Evolutionary conservation across 1,140 invertebrate genomes (phyloP).

Genomic region (Luehdorfia chinensis): DNA sequence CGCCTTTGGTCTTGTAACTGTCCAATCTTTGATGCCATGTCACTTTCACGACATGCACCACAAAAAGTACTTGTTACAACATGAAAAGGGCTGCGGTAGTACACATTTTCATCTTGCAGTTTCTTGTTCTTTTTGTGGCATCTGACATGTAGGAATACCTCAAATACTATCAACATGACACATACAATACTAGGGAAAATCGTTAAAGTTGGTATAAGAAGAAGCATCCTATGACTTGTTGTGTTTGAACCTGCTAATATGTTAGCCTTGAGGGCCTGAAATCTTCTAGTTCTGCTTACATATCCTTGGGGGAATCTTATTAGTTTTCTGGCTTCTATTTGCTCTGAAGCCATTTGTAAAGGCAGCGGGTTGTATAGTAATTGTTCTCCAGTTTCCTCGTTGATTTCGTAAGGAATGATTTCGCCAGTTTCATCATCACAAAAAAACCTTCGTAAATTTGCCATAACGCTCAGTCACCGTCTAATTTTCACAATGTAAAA

Average conservation of each 20-base stretch:
- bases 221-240: slow-evolving; percentile 44
- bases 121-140: slow-evolving; percentile 60
- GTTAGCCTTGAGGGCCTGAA: slow-evolving; percentile 47
- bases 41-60: slow-evolving; percentile 53
- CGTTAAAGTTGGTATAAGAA: slow-evolving; percentile 48
- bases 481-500: no score
- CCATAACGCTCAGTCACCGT: slow-evolving; percentile 26
- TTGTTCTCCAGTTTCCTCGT: slow-evolving; percentile 59
- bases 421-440: slow-evolving; percentile 60
- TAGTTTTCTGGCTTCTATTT: slow-evolving; percentile 21
- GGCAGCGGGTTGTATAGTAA: slow-evolving; percentile 25
- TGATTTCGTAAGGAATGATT: slow-evolving; percentile 45
- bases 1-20: slow-evolving; percentile 56
- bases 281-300: slow-evolving; percentile 48
- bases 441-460: slow-evolving; percentile 28
- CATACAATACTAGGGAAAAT: slow-evolving; percentile 44
- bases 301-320: slow-evolving; percentile 41
- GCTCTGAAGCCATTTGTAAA: slow-evolving; percentile 17
- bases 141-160: slow-evolving; percentile 49
- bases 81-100: slow-evolving; percentile 63
- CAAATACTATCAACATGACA: slow-evolving; percentile 46
- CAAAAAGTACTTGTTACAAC: slow-evolving; percentile 55
- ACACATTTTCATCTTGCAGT: slow-evolving; percentile 44
- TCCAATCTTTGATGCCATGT: slow-evolving; percentile 48
- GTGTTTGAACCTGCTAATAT: slow-evolving; percentile 53